Evolutionary conservation across 1,140 invertebrate genomes (phyloP).

Genomic region (Caenorhabditis tropicalis): DNA sequence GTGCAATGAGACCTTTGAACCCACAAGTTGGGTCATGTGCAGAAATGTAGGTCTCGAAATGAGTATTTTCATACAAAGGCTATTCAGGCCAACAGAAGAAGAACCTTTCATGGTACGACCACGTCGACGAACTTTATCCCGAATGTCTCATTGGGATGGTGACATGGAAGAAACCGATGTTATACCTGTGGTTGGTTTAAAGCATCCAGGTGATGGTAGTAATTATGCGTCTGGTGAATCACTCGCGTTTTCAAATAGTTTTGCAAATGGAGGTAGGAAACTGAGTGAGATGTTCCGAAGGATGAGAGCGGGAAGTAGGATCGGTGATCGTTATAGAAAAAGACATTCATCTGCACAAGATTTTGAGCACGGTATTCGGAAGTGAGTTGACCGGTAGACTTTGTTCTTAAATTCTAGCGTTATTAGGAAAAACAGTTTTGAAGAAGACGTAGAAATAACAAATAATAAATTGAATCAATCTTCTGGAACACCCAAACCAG

Average conservation of each 20-base stretch:
- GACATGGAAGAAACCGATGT: constrained; percentile 16
- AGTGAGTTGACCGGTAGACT: background rate
- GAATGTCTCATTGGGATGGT: constrained; percentile 20
- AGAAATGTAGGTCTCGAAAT: constrained; percentile 40
- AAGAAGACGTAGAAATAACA: background rate
- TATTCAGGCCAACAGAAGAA: constrained; percentile 24
- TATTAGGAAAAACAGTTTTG: background rate
- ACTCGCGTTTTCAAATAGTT: constrained; percentile 1
- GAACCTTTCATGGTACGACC: constrained; percentile 22
- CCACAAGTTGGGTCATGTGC: constrained; percentile 49
- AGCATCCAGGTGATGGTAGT: background rate
- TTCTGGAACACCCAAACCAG: background rate
- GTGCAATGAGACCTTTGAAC: constrained; percentile 48
- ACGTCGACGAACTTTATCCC: background rate
- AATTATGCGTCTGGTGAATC: constrained; percentile 29
- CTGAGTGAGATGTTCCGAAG: constrained; percentile 21
- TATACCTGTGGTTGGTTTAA: background rate
- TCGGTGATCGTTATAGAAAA: constrained; percentile 12
- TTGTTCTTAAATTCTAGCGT: background rate
- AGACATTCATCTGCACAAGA: constrained; percentile 11
- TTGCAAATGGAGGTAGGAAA: constrained; percentile 1
- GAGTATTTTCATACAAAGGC: too few relatives aligned
- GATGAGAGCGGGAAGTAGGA: constrained; percentile 4
- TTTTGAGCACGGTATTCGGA: background rate
- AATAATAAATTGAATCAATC: background rate